These are phyloP conservation scores for Pteronura brasiliensis DNA, from an alignment of 2,113 vertebrate genomes.

Conservation along the genomic window DNA sequence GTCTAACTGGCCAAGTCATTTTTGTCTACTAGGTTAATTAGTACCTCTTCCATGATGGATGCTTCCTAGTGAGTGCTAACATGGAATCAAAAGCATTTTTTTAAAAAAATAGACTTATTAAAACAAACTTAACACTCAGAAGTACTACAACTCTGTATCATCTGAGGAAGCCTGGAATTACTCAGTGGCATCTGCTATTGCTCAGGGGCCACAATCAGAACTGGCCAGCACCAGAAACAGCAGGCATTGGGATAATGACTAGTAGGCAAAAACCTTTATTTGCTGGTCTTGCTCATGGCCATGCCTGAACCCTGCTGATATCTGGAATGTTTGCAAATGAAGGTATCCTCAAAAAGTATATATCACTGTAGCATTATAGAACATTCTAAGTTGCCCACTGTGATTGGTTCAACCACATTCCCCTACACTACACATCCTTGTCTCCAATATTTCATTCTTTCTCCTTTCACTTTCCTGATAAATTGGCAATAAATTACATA, in stretches of 20 bases:
- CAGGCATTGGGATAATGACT: conserved; percentile 1
- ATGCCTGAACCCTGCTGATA: conserved; percentile 74
- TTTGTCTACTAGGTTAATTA: background rate
- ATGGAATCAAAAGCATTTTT: conserved; percentile 43
- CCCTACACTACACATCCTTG: background rate
- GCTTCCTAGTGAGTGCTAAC: background rate
- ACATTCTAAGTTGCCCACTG: conserved; percentile 46
- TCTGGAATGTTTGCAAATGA: conserved; percentile 75
- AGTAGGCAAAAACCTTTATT: conserved; percentile 36
- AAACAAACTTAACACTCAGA: conserved; percentile 79
- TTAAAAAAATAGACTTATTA: conserved; percentile 82
- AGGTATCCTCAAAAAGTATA: conserved; percentile 76
- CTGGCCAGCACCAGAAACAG: background rate
- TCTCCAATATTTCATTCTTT: background rate
- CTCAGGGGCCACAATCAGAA: conserved; percentile 46
- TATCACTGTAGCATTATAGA: conserved; percentile 76
- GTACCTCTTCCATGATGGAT: background rate
- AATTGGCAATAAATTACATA: background rate
- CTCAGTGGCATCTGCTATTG: conserved; percentile 58
- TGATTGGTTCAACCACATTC: background rate
- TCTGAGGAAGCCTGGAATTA: conserved; percentile 70
- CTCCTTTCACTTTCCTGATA: background rate
- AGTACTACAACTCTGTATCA: conserved; percentile 73
- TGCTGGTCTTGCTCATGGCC: conserved; percentile 73
- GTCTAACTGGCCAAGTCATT: background rate